A percentile compares a stretch with the other conserved stretches of the same genome.
Evolutionary conservation across 92 coral and sea anemone genomes (phyloP).

Genomic region (Blastomussa wellsi): DNA sequence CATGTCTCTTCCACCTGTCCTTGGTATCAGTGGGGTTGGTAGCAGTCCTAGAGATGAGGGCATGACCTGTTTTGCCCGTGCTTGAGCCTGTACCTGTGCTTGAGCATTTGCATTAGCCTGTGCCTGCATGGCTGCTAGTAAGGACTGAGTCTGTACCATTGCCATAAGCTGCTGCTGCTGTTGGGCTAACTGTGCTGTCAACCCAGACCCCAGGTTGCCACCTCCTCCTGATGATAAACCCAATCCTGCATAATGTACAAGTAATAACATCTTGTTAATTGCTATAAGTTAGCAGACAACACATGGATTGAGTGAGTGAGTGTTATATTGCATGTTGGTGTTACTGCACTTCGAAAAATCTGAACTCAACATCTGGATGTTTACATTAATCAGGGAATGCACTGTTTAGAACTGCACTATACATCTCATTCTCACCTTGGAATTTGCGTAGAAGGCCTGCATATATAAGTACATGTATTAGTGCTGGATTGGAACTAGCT

Average conservation of each 20-base stretch:
- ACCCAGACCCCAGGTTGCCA: slow-evolving; percentile 33
- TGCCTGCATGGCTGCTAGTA: slow-evolving; percentile 94
- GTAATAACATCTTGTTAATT: not conserved
- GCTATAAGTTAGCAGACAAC: not conserved
- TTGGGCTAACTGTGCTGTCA: slow-evolving; percentile 79
- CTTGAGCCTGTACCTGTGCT: slow-evolving; percentile 48
- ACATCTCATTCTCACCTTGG: not conserved
- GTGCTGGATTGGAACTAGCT: too few relatives aligned
- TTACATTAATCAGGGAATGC: not conserved
- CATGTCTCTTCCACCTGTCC: slow-evolving; percentile 60
- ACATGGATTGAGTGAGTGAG: not conserved
- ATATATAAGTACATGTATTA: too few relatives aligned
- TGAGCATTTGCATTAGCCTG: slow-evolving; percentile 71
- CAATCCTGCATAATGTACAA: slow-evolving; percentile 20
- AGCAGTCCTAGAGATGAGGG: slow-evolving; percentile 44
- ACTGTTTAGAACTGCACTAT: not conserved
- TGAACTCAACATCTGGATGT: slow-evolving; percentile 39
- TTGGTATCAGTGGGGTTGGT: slow-evolving; percentile 39
- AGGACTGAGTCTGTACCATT: slow-evolving; percentile 96
- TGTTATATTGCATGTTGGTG: not conserved
- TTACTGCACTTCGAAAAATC: not conserved
- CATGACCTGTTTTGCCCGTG: slow-evolving; percentile 50
- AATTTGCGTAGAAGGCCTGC: not conserved
- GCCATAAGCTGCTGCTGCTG: slow-evolving; percentile 96
- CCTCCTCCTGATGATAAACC: slow-evolving; percentile 28